Base-by-base conservation (phyloP, 2,888 invertebrate species). In the Uropetala carovei region DNA sequence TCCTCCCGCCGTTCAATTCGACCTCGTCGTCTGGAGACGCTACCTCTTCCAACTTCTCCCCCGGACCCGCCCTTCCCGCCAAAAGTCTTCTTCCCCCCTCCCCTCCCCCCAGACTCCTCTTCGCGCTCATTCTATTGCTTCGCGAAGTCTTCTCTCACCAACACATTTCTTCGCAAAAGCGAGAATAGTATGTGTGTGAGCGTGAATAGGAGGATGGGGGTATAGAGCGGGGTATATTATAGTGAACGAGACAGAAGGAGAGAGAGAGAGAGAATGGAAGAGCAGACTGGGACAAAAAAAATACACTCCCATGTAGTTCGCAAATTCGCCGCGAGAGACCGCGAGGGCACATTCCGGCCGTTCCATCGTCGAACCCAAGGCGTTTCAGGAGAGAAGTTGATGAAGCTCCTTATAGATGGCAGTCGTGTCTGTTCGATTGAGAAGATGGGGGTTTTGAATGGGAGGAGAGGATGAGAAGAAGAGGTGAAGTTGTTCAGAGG, bases 381-480 rank as follows among this genome's bases (percentile, higher is more conserved):
- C 89, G 89, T 89, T 89, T 68, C 68, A 14, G 68, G 30, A 56
- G 64, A 89, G 89, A 89, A 89, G 89, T 89, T 89, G 89, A 89
- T 89, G 89, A 89, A 89, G 89, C 89, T 68, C 89, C 89, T 89
- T 89, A 89, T 89, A 89, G 89, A 89, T 89, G 89, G 89, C 89
- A 60, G 30, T 18, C 89, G 89, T 89, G 89, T 89, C 89, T 89
- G 89, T 89, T 89, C 89, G 68, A 89, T 64, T 68, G 89, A 43
- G 64, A 64, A 64, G 89, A 64, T 83, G 18, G 5, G 56, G 18
- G 83, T 18, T 18, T 10, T 11, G 57, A 11, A 22, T 3, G 22
- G 22, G 81, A 13, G 27, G 81, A 8, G 43, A 30, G 13, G 30
- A 30, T 16, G 82, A 14, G 1, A 22, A 18, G 82, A 56, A 43